Evolutionary conservation across 2,888 invertebrate species (phyloP), one percentile per base, ranked within the genome.

Genomic region (Pherbina coryleti): DNA sequence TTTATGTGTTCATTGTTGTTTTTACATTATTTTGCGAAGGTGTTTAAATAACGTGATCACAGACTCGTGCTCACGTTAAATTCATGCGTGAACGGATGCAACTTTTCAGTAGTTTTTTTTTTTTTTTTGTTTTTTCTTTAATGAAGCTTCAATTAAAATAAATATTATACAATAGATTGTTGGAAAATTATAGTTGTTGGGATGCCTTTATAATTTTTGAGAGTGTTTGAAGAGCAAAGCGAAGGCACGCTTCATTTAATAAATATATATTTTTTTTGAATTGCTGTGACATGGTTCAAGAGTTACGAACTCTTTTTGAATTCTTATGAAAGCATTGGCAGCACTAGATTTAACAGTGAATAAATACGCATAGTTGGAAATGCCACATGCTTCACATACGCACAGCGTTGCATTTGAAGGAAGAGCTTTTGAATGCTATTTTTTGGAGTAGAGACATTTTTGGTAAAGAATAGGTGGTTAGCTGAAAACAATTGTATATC

Each of bases 171-270:
- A 31, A 66, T 66, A 17, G n/a, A 55, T 55, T 19, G 55, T 19
- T 22, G 55, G 64, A 66, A 66, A 66, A 66, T 5, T 28, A 4
- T 4, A 22, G 8, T 11, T 19, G 67, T 34, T 19, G 5, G 8
- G n/a, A 7, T 37, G n/a, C 8, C 34, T 17, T n/a, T 19, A 8
- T 66, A 37, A 17, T 64, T 64, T 17, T 14, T 44, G n/a, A 37
- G 22, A 44, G 44, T 67, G 25, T 44, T 44, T 44, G 44, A 44
- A 44, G 28, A 60, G 8, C 57, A 25, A 60, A 60, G 31, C 66
- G 37, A 22, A 67, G 22, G 37, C 67, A 37, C 34, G 67, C 67
- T 67, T 37, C 67, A 34, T 67, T 67, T 67, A 67, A 67, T 67
- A n/a, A n/a, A 28, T 22, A 17, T 51, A 28, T 66, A 9, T 31